These are phyloP conservation scores for Saguinus imperator DNA, from an alignment of 2,113 vertebrate species.

Conservation along the genomic window DNA sequence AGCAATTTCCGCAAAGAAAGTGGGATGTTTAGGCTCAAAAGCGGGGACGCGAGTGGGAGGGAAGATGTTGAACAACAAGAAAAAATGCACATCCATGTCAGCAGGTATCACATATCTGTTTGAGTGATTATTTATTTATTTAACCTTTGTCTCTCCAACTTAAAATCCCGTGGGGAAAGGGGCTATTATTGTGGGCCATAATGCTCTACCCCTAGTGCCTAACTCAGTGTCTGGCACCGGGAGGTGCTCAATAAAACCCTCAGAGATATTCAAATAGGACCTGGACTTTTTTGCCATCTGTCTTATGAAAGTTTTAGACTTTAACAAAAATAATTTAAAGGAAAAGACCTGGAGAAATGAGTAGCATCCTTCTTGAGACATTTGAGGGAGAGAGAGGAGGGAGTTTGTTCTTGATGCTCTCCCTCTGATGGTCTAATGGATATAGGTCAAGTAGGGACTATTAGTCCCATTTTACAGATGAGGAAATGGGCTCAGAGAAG, in stretches of 20 bases:
- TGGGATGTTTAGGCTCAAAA: not conserved
- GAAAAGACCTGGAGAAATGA: not conserved
- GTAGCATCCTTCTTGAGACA: not conserved
- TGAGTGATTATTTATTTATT: not conserved
- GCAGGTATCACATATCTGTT: not conserved
- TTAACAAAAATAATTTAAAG: not conserved
- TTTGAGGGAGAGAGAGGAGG: not conserved
- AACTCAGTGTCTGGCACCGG: not conserved
- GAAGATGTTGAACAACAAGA: not conserved
- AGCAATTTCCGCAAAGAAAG: not conserved
- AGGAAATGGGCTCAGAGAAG: not conserved
- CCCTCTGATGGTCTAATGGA: not conserved
- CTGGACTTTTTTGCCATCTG: not conserved
- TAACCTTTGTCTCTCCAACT: not conserved
- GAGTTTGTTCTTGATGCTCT: not conserved
- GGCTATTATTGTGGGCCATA: not conserved
- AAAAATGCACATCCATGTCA: not conserved
- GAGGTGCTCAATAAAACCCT: not conserved
- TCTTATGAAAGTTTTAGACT: not conserved
- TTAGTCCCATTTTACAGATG: not conserved
- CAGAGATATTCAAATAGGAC: not conserved
- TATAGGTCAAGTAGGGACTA: not conserved
- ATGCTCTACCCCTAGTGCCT: not conserved
- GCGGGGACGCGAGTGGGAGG: fast-evolving
- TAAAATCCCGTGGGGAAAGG: not conserved